phyloP scores from a whole-genome alignment of 2,888 invertebrate genomes.

The Drosophila basisetae region DNA sequence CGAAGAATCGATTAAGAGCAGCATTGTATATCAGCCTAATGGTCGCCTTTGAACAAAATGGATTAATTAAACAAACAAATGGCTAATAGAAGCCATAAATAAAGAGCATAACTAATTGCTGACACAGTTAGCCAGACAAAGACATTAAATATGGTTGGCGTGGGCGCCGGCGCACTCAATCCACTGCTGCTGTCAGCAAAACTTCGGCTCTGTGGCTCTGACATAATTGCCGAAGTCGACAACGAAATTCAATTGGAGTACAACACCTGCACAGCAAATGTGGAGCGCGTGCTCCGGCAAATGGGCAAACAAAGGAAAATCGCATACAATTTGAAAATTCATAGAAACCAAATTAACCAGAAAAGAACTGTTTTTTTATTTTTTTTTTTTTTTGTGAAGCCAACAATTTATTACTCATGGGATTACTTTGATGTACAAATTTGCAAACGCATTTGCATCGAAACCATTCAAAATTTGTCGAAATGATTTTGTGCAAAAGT shows the following conservation, averaged over 20 bases:
- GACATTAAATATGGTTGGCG: constrained; percentile 59
- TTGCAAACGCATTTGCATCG: neutral
- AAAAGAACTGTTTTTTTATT: neutral
- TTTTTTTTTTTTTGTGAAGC: neutral
- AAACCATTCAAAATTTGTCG: neutral
- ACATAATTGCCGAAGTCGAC: constrained; percentile 11
- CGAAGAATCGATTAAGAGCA: constrained; percentile 31
- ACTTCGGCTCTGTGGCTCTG: constrained; percentile 50
- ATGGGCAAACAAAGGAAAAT: constrained; percentile 25
- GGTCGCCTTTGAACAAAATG: constrained; percentile 17
- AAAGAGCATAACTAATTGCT: constrained; percentile 76
- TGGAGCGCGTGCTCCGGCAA: constrained; percentile 62
- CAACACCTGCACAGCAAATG: constrained; percentile 65
- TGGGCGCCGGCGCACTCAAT: constrained; percentile 63
- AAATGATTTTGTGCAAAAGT: neutral
- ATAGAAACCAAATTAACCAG: constrained; percentile 38
- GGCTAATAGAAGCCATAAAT: constrained; percentile 68
- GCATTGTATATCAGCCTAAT: constrained; percentile 38
- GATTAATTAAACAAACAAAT: constrained; percentile 72
- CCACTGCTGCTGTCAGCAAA: constrained; percentile 56
- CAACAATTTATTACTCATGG: neutral
- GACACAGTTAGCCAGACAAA: constrained; percentile 76
- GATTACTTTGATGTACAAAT: too few relatives aligned
- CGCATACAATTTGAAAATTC: constrained; percentile 14
- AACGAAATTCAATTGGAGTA: constrained; percentile 27